Evolutionary conservation across 2,888 invertebrate species (phyloP).

Genomic region (Neoascia interrupta): DNA sequence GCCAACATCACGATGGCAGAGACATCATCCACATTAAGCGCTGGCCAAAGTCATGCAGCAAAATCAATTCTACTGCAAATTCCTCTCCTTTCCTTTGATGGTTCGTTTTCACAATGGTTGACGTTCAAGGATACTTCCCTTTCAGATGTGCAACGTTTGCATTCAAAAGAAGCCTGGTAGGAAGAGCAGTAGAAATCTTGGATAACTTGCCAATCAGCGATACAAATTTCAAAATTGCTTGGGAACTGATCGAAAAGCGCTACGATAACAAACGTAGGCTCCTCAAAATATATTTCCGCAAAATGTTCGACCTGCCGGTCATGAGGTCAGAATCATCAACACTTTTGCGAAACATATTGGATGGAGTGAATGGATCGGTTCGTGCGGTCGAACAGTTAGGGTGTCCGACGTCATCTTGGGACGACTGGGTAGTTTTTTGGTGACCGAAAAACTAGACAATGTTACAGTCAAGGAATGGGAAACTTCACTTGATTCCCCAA

Average conservation of each 20-base stretch:
- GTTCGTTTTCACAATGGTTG: neutral
- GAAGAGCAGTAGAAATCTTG: neutral
- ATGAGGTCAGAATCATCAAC: neutral
- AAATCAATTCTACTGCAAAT: neutral
- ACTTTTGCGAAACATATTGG: neutral
- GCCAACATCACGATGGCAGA: neutral
- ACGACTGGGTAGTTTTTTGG: neutral
- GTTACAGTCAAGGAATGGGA: constrained; percentile 51
- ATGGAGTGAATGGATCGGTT: neutral
- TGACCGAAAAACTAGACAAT: neutral
- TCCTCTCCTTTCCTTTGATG: neutral
- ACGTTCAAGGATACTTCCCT: neutral
- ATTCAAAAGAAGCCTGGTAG: neutral
- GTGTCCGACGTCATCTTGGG: neutral
- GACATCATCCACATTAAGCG: too few species aligned
- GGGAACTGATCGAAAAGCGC: neutral
- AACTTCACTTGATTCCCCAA: constrained; percentile 33
- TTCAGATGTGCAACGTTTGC: neutral
- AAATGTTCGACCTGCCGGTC: neutral
- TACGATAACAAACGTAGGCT: neutral
- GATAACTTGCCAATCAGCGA: neutral
- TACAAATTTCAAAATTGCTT: neutral
- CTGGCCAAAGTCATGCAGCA: too few species aligned
- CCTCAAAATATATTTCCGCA: neutral
- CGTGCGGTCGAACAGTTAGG: neutral